Evolutionary conservation across 1,140 invertebrate species (phyloP).

Genomic region (Drusus annulatus): DNA sequence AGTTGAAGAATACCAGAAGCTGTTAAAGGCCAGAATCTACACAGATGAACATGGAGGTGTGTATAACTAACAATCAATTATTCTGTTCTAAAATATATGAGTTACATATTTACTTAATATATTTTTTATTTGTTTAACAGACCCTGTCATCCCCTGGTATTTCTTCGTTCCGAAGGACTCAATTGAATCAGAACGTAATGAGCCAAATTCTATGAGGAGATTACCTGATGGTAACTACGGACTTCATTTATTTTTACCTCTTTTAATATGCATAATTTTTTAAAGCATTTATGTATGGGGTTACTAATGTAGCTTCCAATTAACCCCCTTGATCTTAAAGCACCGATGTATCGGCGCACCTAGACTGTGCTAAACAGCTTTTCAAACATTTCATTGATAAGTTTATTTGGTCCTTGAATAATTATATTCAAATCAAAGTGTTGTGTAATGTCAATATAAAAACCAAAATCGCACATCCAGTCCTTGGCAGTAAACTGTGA

Average conservation of each 20-base stretch:
- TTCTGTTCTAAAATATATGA: not conserved
- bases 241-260: constrained; percentile 1
- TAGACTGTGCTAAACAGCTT: too few relatives aligned
- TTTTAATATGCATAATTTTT: not conserved
- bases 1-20: constrained; percentile 91
- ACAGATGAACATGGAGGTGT: constrained; percentile 86
- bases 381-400: too few relatives aligned
- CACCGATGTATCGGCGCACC: too few relatives aligned
- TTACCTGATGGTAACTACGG: constrained; percentile 71
- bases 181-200: constrained; percentile 81
- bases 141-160: constrained; percentile 89
- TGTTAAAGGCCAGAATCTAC: constrained; percentile 83
- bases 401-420: too few relatives aligned
- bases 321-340: too few relatives aligned
- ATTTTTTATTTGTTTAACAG: constrained; percentile 64
- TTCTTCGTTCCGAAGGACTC: constrained; percentile 91
- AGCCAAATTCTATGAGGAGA: constrained; percentile 81
- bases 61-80: constrained; percentile 17
- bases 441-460: too few relatives aligned
- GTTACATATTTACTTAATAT: not conserved
- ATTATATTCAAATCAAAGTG: too few relatives aligned
- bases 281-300: too few relatives aligned
- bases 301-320: too few relatives aligned
- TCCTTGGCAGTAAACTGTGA: too few relatives aligned
- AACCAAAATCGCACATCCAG: too few relatives aligned